phyloP scores from a whole-genome alignment of 2,113 vertebrate genomes.

The Forbesichthys papilliferus region DNA sequence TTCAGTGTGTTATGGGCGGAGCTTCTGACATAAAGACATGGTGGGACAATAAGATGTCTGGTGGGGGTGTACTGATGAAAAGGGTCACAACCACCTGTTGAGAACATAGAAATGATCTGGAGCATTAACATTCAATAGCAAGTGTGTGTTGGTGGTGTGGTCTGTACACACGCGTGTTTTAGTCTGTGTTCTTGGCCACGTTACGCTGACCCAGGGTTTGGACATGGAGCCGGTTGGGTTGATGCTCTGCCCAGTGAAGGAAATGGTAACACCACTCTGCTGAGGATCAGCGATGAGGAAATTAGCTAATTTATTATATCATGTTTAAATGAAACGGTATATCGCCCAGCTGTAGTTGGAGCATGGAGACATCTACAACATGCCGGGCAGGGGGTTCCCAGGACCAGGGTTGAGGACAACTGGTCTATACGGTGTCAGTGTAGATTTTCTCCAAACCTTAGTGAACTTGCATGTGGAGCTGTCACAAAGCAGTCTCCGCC shows the following conservation, averaged over 20 bases:
- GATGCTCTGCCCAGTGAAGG: conserved; percentile 40
- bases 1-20: neutral
- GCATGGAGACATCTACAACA: too few relatives aligned
- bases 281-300: neutral
- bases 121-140: conserved; percentile 53
- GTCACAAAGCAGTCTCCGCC: neutral
- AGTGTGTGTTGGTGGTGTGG: neutral
- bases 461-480: neutral
- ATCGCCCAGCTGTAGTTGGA: too few relatives aligned
- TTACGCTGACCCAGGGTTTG: neutral
- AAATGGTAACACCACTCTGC: conserved; percentile 32
- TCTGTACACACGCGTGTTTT: neutral
- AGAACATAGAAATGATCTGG: conserved; percentile 58
- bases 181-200: neutral
- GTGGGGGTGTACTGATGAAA: neutral
- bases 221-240: conserved; percentile 19
- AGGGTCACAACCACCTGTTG: conserved; percentile 42
- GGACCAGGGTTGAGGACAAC: too few relatives aligned
- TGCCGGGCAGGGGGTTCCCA: too few relatives aligned
- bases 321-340: neutral
- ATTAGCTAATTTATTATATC: conserved; percentile 5
- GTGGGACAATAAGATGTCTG: conserved; percentile 15
- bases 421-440: neutral
- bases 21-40: conserved; percentile 32
- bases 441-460: neutral